These are phyloP conservation scores for Eristalinus sepulchralis DNA, from an alignment of 2,888 invertebrate genomes.

Conservation along the genomic window DNA sequence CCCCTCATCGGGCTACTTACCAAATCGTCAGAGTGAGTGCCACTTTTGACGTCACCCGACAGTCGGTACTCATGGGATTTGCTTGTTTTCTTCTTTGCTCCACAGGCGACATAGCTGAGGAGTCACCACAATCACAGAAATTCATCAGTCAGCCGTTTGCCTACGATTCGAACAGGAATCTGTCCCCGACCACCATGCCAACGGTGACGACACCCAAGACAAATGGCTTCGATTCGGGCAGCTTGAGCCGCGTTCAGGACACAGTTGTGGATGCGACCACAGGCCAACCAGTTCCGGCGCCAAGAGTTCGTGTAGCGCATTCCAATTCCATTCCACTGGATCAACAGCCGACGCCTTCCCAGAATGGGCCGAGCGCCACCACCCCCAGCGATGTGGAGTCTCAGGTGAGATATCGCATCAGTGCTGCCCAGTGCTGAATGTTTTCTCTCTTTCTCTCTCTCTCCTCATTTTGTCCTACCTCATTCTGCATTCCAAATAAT, in stretches of 20 bases:
- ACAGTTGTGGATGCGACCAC: constrained; percentile 74
- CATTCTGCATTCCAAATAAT: constrained; percentile 47
- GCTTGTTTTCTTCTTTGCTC: constrained; percentile 83
- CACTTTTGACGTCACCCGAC: neutral
- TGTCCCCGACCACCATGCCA: constrained; percentile 67
- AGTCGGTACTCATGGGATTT: constrained; percentile 77
- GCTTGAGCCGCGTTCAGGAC: constrained; percentile 58
- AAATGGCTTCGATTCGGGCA: constrained; percentile 77
- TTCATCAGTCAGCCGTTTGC: constrained; percentile 75
- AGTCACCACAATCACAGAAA: constrained; percentile 75
- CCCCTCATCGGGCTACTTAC: constrained; percentile 86
- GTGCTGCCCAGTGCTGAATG: neutral
- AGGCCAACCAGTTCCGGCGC: constrained; percentile 80
- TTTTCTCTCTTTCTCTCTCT: neutral
- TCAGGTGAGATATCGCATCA: constrained; percentile 80
- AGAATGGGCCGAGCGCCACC: constrained; percentile 70
- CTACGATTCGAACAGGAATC: constrained; percentile 73
- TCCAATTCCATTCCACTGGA: constrained; percentile 82
- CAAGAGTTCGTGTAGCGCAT: constrained; percentile 71
- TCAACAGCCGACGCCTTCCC: constrained; percentile 50
- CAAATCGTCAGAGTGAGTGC: constrained; percentile 84
- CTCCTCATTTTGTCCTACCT: constrained; percentile 35
- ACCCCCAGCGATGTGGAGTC: constrained; percentile 76
- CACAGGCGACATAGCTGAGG: constrained; percentile 80
- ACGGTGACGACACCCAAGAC: constrained; percentile 73